Evolutionary conservation across 2,113 vertebrate genomes (phyloP).

Genomic region (Mionectes macconnelli): DNA sequence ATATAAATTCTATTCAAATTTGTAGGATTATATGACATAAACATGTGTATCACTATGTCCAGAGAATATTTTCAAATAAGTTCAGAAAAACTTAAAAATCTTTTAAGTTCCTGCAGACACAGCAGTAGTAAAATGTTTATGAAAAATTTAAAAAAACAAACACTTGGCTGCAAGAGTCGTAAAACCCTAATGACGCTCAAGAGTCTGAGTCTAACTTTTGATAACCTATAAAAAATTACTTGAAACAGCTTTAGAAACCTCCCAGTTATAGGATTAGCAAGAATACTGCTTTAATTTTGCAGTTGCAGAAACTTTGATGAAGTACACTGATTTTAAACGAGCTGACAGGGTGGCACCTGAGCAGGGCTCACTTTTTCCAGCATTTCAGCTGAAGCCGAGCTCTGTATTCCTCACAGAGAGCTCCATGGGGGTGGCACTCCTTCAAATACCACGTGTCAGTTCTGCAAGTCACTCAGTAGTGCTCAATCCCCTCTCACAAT

Average conservation of each 20-base stretch:
- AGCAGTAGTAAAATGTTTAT: not conserved
- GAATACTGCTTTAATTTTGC: not conserved
- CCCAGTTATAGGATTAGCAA: not conserved
- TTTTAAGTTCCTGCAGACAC: not conserved
- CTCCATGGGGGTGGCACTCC: not conserved
- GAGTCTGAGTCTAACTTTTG: not conserved
- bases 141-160: not conserved
- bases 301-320: not conserved
- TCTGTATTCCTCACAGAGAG: not conserved
- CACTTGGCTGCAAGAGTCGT: not conserved
- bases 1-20: not conserved
- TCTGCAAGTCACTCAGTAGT: conserved; percentile 7
- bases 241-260: not conserved
- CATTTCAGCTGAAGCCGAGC: not conserved
- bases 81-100: not conserved
- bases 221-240: not conserved
- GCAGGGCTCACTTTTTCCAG: not conserved
- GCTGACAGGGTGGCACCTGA: not conserved
- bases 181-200: not conserved
- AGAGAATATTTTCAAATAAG: not conserved
- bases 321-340: not conserved
- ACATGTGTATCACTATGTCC: not conserved
- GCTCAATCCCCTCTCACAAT: conserved; percentile 3
- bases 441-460: conserved; percentile 26
- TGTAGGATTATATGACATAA: not conserved